Evolutionary conservation across 2,888 invertebrate species (phyloP).

Genomic region (Apodemia duryi): DNA sequence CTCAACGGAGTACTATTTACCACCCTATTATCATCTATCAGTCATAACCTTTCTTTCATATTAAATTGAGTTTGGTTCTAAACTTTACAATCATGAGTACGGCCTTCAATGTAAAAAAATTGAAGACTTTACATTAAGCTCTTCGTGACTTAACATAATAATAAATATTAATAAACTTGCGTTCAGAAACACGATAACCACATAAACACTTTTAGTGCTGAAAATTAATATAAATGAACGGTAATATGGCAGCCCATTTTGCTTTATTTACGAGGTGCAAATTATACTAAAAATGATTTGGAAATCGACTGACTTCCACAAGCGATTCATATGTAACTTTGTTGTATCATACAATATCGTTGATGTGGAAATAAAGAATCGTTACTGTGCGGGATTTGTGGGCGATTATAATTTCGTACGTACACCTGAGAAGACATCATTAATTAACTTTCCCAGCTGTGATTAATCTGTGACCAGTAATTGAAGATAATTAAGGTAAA

Average conservation of each 20-base stretch:
- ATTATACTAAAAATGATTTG: slow-evolving; percentile 6
- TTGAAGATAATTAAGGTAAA: too few species aligned
- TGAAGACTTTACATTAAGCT: too few species aligned
- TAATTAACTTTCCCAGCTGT: too few species aligned
- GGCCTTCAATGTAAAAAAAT: too few species aligned
- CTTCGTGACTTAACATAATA: slow-evolving; percentile 1
- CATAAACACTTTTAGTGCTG: slow-evolving; percentile 2
- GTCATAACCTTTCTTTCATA: too few species aligned
- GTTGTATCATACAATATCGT: neutral
- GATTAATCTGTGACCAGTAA: too few species aligned
- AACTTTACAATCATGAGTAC: too few species aligned
- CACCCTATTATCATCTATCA: too few species aligned
- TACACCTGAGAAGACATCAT: too few species aligned
- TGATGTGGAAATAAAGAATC: neutral
- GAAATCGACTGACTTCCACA: slow-evolving; percentile 3
- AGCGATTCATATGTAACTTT: neutral
- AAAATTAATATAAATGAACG: slow-evolving; percentile 26
- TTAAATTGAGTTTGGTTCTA: too few species aligned
- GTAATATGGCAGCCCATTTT: slow-evolving; percentile 21
- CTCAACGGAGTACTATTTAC: too few species aligned
- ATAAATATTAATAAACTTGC: slow-evolving; percentile 12
- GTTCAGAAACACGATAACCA: neutral
- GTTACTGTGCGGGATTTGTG: neutral
- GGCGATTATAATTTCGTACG: neutral
- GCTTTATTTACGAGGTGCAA: slow-evolving; percentile 19